phyloP scores from a whole-genome alignment of 23 tunicate species.

The Halocynthia roretzi region DNA sequence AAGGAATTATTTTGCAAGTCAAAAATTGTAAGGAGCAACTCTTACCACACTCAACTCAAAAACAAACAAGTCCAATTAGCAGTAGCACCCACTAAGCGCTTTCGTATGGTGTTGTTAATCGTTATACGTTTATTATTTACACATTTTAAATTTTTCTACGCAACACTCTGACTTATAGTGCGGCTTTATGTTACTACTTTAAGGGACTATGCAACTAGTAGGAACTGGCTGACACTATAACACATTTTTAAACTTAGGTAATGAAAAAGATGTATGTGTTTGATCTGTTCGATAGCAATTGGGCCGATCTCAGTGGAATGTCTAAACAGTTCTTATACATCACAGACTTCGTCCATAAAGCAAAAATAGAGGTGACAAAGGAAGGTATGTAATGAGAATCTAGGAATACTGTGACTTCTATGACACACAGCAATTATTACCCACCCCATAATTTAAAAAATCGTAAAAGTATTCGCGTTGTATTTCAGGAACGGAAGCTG shows the following conservation, averaged over 20 bases:
- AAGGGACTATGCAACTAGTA: too few relatives aligned
- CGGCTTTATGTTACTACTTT: too few relatives aligned
- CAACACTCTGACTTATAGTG: too few relatives aligned
- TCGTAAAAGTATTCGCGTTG: not conserved
- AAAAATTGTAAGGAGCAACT: too few relatives aligned
- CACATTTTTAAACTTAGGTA: conserved; percentile 12
- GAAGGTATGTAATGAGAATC: conserved; percentile 24
- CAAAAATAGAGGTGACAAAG: conserved; percentile 43
- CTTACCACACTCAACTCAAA: too few relatives aligned
- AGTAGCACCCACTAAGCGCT: too few relatives aligned
- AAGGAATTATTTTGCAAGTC: too few relatives aligned
- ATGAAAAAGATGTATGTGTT: conserved; percentile 26
- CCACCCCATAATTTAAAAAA: not conserved
- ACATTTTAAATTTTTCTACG: too few relatives aligned
- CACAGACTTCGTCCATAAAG: conserved; percentile 55
- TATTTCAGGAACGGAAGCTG: conserved; percentile 53
- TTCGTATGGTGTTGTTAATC: too few relatives aligned
- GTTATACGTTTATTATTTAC: too few relatives aligned
- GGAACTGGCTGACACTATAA: too few relatives aligned
- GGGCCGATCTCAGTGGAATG: conserved; percentile 37
- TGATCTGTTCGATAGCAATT: conserved; percentile 5
- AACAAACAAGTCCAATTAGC: too few relatives aligned
- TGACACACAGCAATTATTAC: not conserved
- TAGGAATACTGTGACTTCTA: not conserved
- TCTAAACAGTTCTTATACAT: conserved; percentile 30